Base-by-base conservation (phyloP, 2,113 vertebrate species). In the Lates calcarifer region DNA sequence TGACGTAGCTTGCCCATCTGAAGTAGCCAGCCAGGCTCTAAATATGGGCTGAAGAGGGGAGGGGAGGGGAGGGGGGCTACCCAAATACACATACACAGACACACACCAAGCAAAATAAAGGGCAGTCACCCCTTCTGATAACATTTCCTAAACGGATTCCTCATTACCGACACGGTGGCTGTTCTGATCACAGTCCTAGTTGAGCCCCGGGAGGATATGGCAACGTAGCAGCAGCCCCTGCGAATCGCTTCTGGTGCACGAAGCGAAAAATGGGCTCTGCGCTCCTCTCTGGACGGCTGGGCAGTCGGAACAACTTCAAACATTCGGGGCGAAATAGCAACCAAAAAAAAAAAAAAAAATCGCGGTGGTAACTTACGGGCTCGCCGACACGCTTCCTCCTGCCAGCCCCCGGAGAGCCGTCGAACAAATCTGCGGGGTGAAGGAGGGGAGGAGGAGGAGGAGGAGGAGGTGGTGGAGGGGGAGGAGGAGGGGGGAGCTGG, bases 1-100 rank as follows among this genome's bases (percentile, higher is more conserved):
- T 82, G 90, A 91, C 92, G 88, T 90, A 85, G 90, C 87, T 83
- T 89, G 87, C 87, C 87, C 89, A 90, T 91, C 89, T 89, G 91
- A 93, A 93, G 89, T 92, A 87, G 89, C 85, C 84, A 92, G 81
- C 61, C 87, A 89, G 85, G 88, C 89, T 92, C 84, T 87, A 87
- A 91, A 94, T 90, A 91, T 83, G 90, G 89, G 91, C 72, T 90
- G 79, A 67, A 37, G 77, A 66, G 77, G 43, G 77, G 69, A 37
- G 56, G 83, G 8, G n/a, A n/a, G n/a, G n/a, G n/a, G 55, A 26
- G 14, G 74, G 73, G 11, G 56, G 57, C 55, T 53, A 86, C 75
- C 64, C 67, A 45, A 72, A 87, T 60, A 87, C 64, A 83, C 79
- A 81, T 57, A 77, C 22, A 68, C 24, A 60, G 31, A 31, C 61